These are phyloP conservation scores for Vultur gryphus DNA, from an alignment of 2,797 vertebrate species.

Conservation along the genomic window DNA sequence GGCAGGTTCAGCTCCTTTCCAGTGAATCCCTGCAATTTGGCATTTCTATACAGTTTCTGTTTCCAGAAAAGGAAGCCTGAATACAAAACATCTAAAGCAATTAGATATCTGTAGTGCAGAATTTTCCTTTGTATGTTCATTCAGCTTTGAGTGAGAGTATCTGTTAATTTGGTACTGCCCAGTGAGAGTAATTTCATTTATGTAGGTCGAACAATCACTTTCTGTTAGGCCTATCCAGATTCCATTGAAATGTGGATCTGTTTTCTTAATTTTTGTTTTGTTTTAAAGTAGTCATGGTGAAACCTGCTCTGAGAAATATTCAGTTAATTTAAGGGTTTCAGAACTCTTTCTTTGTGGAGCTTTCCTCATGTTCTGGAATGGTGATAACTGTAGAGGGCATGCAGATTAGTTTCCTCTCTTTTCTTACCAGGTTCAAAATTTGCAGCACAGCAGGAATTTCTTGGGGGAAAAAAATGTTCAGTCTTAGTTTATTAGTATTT, in stretches of 20 bases:
- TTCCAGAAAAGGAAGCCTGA: neutral
- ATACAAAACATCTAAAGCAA: neutral
- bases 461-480: neutral
- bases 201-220: neutral
- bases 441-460: neutral
- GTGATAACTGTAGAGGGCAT: neutral
- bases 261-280: neutral
- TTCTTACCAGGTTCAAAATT: neutral
- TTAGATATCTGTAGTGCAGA: neutral
- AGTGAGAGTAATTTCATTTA: neutral
- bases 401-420: neutral
- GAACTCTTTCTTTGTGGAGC: neutral
- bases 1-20: neutral
- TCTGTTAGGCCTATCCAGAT: neutral
- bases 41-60: neutral
- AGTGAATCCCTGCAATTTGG: neutral
- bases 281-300: neutral
- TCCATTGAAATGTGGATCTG: neutral
- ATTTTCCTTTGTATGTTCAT: neutral
- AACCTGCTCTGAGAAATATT: neutral
- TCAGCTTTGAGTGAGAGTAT: neutral
- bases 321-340: neutral
- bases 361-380: neutral
- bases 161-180: neutral
- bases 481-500: neutral